These are phyloP conservation scores for Lacerta agilis DNA, from an alignment of 2,797 vertebrate genomes.

Conservation along the genomic window DNA sequence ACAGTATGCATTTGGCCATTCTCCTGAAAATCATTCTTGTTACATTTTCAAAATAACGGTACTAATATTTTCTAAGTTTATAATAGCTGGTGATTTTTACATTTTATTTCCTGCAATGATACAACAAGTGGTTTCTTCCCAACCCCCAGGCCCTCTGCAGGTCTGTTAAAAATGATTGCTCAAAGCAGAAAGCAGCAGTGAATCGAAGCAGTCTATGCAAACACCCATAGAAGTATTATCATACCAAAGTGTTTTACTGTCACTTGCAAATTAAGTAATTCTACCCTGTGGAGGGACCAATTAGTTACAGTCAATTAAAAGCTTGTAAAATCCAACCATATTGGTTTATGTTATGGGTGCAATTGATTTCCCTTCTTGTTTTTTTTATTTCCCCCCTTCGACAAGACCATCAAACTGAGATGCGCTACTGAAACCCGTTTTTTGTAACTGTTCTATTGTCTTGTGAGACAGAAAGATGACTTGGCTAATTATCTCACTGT, in stretches of 20 bases:
- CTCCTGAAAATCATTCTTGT: background rate
- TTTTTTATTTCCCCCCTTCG: too few relatives aligned
- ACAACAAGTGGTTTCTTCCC: background rate
- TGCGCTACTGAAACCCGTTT: background rate
- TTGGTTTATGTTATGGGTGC: slow-evolving; percentile 2
- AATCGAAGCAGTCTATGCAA: slow-evolving; percentile 22
- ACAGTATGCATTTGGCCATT: slow-evolving; percentile 12
- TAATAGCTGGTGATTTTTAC: background rate
- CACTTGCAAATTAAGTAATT: slow-evolving; percentile 30
- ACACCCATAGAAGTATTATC: slow-evolving; percentile 10
- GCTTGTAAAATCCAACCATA: background rate
- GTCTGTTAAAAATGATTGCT: slow-evolving; percentile 8
- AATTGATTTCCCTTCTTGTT: background rate
- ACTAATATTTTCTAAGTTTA: background rate
- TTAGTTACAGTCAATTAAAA: slow-evolving; percentile 33
- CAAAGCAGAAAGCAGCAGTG: slow-evolving; percentile 2
- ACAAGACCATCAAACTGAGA: background rate
- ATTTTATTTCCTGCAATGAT: background rate
- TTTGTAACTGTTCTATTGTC: background rate
- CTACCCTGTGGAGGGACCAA: background rate
- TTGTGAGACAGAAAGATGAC: background rate
- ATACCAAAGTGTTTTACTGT: background rate
- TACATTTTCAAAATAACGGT: slow-evolving; percentile 11
- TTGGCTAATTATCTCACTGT: background rate
- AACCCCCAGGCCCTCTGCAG: slow-evolving; percentile 8